These are phyloP conservation scores for Epizoanthus ramosus DNA, from an alignment of 92 coral and sea anemone species.

Conservation along the genomic window DNA sequence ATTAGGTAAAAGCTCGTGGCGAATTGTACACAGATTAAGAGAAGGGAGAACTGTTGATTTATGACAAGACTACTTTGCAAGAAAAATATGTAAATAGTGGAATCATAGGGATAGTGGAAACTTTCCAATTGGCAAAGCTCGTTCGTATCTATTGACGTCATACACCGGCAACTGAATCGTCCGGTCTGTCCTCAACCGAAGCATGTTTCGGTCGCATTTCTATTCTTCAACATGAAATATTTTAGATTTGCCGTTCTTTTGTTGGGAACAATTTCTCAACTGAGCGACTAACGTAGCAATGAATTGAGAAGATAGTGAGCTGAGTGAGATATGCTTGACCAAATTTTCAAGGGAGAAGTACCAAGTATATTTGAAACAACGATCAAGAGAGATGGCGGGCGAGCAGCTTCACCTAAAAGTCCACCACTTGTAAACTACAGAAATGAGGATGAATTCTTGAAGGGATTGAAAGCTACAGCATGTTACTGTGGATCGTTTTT, in stretches of 20 bases:
- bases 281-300: neutral
- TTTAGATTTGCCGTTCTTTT: neutral
- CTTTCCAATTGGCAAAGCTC: neutral
- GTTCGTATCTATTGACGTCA: neutral
- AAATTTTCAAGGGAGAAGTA: constrained; percentile 92
- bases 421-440: constrained; percentile 72
- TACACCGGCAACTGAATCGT: neutral
- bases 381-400: constrained; percentile 81
- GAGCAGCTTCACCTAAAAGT: constrained; percentile 49
- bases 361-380: constrained; percentile 91
- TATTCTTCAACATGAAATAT: constrained; percentile 4
- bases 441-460: constrained; percentile 92
- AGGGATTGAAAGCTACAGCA: constrained; percentile 76
- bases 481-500: constrained; percentile 96
- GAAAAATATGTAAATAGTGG: neutral
- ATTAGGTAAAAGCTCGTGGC: constrained; percentile 32
- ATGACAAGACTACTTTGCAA: constrained; percentile 3
- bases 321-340: constrained; percentile 74
- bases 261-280: neutral
- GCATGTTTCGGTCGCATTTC: neutral
- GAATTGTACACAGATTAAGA: constrained; percentile 12
- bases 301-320: constrained; percentile 14
- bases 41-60: constrained; percentile 5
- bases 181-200: neutral
- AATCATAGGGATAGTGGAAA: neutral